These are phyloP conservation scores for Riparia riparia DNA, from an alignment of 2,113 vertebrate species.

Conservation along the genomic window DNA sequence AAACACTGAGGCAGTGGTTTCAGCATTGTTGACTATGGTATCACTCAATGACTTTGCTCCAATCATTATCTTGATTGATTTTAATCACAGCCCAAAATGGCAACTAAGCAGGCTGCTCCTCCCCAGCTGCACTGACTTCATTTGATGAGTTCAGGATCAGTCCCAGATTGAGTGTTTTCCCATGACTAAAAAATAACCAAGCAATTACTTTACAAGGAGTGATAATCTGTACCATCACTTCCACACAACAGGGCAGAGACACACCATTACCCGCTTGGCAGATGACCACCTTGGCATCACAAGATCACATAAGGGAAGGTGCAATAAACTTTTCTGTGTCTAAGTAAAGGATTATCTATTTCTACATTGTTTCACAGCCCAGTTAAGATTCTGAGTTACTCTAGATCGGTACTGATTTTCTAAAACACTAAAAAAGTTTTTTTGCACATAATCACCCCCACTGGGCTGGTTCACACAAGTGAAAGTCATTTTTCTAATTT, in stretches of 20 bases:
- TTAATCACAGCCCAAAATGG: background rate
- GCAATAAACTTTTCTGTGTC: background rate
- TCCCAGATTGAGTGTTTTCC: background rate
- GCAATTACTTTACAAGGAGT: background rate
- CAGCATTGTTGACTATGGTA: background rate
- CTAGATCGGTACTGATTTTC: background rate
- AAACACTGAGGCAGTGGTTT: background rate
- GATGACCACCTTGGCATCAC: background rate
- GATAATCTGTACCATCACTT: background rate
- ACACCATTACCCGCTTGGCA: background rate
- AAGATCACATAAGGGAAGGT: background rate
- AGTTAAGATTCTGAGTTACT: background rate
- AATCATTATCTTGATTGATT: accelerated
- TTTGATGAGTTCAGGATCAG: background rate
- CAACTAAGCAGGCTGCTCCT: background rate
- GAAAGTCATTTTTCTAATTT: background rate
- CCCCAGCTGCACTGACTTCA: background rate
- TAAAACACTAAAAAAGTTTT: background rate
- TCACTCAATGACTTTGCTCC: background rate
- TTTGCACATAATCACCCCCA: accelerated
- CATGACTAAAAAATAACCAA: background rate
- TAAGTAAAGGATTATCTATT: background rate
- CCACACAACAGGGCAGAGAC: background rate
- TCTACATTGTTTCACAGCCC: background rate
- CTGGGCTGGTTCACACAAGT: background rate